A percentile compares a stretch with the other conserved stretches of the same genome.
Evolutionary conservation across 2,888 invertebrate genomes (phyloP).

Genomic region (Carcina quercana): DNA sequence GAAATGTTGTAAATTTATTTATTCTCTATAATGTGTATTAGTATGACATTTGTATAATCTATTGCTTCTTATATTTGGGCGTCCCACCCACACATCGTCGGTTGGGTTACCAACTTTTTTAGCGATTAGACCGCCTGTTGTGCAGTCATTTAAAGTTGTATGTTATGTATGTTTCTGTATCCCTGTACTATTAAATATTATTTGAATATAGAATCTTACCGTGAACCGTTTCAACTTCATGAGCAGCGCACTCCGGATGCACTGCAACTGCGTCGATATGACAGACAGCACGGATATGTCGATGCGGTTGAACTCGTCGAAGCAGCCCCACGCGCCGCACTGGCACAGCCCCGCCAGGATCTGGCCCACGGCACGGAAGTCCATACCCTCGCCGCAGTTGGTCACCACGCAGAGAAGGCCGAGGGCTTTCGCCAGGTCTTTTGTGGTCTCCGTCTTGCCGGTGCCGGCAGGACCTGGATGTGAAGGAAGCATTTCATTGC

Average conservation of each 20-base stretch:
- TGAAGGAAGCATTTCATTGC: neutral
- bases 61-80: too few species aligned
- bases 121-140: too few species aligned
- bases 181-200: too few species aligned
- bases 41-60: too few species aligned
- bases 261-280: slow-evolving; percentile 93
- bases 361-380: slow-evolving; percentile 81
- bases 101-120: too few species aligned
- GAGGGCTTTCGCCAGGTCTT: slow-evolving; percentile 93
- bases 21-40: too few species aligned
- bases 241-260: slow-evolving; percentile 88
- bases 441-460: slow-evolving; percentile 94
- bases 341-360: slow-evolving; percentile 86
- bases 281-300: slow-evolving; percentile 94
- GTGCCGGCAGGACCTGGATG: slow-evolving; percentile 82
- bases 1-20: too few species aligned
- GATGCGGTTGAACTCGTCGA: slow-evolving; percentile 95
- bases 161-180: too few species aligned
- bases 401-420: slow-evolving; percentile 89
- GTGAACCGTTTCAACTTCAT: slow-evolving; percentile 83
- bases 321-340: slow-evolving; percentile 97
- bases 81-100: too few species aligned
- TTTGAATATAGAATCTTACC: too few species aligned
- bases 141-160: too few species aligned
- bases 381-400: slow-evolving; percentile 96